A percentile compares a stretch with the other conserved stretches of the same genome.
phyloP scores from a whole-genome alignment of 2,113 vertebrate genomes.

The Synodontis membranacea region DNA sequence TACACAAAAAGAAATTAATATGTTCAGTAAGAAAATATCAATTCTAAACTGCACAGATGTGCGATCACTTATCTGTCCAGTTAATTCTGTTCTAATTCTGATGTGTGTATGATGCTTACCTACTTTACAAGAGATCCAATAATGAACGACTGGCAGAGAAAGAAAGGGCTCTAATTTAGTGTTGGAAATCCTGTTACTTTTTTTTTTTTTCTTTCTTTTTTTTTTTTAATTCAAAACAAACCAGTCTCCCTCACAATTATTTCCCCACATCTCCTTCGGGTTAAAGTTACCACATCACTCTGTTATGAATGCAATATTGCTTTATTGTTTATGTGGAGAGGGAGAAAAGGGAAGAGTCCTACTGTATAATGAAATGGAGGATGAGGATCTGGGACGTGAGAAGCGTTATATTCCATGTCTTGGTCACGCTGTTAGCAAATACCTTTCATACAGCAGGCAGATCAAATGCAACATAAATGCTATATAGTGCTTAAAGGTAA shows the following conservation, averaged over 20 bases:
- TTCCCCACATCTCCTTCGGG: not conserved
- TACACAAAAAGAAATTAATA: not conserved
- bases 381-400: not conserved
- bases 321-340: not conserved
- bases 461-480: not conserved
- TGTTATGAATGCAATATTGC: slow-evolving; percentile 4
- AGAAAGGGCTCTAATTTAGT: not conserved
- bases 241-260: not conserved
- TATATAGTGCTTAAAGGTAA: not conserved
- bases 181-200: not conserved
- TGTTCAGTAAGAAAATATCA: not conserved
- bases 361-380: slow-evolving; percentile 25
- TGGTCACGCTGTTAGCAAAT: not conserved
- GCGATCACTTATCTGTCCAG: not conserved
- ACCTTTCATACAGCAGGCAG: not conserved
- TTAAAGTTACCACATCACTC: slow-evolving; percentile 13
- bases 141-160: not conserved
- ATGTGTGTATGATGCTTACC: slow-evolving; percentile 12
- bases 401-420: slow-evolving; percentile 15
- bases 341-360: not conserved
- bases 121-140: not conserved
- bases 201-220: not conserved
- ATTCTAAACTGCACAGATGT: not conserved
- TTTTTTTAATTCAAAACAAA: slow-evolving; percentile 27
- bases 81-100: not conserved